Percentiles rank a stretch among this genome's conserved stretches.
Evolutionary conservation across 1,140 invertebrate species (phyloP).

Genomic region (Micrasema minimum): DNA sequence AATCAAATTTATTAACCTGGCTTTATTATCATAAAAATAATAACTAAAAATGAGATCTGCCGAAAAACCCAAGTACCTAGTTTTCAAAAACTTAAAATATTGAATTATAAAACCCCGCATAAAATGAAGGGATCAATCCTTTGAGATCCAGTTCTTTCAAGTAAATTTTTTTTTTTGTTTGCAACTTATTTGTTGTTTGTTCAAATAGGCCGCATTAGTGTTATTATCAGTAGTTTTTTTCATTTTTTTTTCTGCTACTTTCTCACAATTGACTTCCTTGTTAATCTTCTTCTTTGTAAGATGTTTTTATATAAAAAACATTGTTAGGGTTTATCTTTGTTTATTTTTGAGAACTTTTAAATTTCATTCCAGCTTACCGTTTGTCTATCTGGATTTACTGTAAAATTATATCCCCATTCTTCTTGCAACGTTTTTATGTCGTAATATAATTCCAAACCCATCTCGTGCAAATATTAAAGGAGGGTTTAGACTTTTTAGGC

Average conservation of each 20-base stretch:
- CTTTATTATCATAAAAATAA: too few relatives aligned
- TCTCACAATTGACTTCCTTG: neutral
- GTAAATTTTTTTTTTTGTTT: too few relatives aligned
- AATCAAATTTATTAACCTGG: too few relatives aligned
- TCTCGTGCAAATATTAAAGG: constrained; percentile 35
- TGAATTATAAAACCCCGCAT: too few relatives aligned
- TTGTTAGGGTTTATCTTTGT: constrained; percentile 35
- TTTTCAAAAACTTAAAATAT: too few relatives aligned
- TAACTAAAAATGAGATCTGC: too few relatives aligned
- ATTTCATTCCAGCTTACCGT: constrained; percentile 53
- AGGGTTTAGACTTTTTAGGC: constrained; percentile 35
- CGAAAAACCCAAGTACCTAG: too few relatives aligned
- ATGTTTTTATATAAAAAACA: constrained; percentile 35
- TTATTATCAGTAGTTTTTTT: too few relatives aligned
- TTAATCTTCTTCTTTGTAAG: neutral
- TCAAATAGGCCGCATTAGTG: too few relatives aligned
- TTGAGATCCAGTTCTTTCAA: too few relatives aligned
- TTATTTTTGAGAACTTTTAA: constrained; percentile 51
- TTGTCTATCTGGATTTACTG: constrained; percentile 44
- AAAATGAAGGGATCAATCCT: too few relatives aligned
- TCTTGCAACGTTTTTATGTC: constrained; percentile 47
- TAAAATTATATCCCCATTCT: constrained; percentile 54
- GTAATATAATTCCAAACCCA: constrained; percentile 43
- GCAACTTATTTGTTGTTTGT: too few relatives aligned
- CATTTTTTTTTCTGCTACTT: neutral